A percentile compares a stretch with the other conserved stretches of the same genome.
Evolutionary conservation across 2,888 invertebrate species (phyloP).

Genomic region (Ophion obscuratus): DNA sequence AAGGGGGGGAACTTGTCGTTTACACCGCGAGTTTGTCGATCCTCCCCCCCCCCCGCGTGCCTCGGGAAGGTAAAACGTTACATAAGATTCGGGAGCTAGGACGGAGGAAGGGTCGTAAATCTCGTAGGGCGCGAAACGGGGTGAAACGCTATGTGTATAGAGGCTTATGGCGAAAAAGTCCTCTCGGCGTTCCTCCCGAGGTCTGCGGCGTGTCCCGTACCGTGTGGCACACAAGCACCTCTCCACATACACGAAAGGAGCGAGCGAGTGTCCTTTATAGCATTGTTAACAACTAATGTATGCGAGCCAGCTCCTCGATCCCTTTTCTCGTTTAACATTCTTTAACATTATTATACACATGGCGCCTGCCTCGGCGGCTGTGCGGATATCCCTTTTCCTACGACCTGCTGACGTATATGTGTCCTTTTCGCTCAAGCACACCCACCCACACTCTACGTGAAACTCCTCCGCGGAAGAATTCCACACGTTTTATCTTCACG

Average conservation of each 20-base stretch:
- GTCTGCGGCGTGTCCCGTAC: conserved; percentile 36
- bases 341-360: conserved; percentile 84
- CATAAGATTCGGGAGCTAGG: conserved; percentile 77
- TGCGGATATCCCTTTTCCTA: conserved; percentile 50
- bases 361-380: conserved; percentile 78
- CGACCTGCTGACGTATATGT: conserved; percentile 21
- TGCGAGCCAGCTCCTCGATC: conserved; percentile 78
- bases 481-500: conserved; percentile 61
- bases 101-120: conserved; percentile 79
- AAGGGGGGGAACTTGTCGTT: conserved; percentile 63
- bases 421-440: conserved; percentile 59
- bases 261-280: conserved; percentile 83
- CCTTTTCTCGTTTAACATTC: conserved; percentile 82
- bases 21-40: conserved; percentile 70
- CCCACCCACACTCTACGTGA: conserved; percentile 52
- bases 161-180: conserved; percentile 59
- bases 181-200: conserved; percentile 36
- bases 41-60: neutral
- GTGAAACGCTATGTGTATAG: conserved; percentile 48
- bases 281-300: conserved; percentile 84
- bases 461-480: conserved; percentile 56
- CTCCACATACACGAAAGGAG: conserved; percentile 50
- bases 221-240: conserved; percentile 56
- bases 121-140: conserved; percentile 72
- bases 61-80: conserved; percentile 71